A percentile compares a stretch with the other conserved stretches of the same genome.
These are phyloP conservation scores for Zaprionus davidi DNA, from an alignment of 1,140 invertebrate genomes.

Conservation along the genomic window DNA sequence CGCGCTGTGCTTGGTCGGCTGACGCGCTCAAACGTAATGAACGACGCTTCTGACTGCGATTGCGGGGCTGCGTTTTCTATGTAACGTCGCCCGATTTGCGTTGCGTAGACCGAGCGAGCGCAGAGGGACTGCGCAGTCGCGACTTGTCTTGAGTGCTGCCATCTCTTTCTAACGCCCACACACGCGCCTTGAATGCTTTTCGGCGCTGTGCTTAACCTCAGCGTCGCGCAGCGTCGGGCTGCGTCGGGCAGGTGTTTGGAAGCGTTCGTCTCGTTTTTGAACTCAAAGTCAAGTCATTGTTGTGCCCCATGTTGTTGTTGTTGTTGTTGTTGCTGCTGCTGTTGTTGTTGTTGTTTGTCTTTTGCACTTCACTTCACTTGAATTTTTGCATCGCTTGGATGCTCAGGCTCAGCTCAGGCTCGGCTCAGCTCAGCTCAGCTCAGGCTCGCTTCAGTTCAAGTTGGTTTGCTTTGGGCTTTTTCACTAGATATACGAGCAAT, in stretches of 20 bases:
- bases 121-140: constrained; percentile 23
- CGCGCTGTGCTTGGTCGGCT: constrained; percentile 73
- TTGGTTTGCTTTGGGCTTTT: constrained; percentile 44
- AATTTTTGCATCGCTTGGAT: constrained; percentile 78
- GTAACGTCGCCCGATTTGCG: constrained; percentile 27
- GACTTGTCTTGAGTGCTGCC: constrained; percentile 11
- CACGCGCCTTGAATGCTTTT: constrained; percentile 57
- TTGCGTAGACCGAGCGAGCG: constrained; percentile 9
- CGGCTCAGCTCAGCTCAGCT: constrained; percentile 40
- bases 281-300: constrained; percentile 64
- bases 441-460: constrained; percentile 56
- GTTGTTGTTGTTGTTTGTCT: constrained; percentile 71
- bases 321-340: constrained; percentile 44
- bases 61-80: constrained; percentile 1
- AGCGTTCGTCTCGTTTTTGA: constrained; percentile 60
- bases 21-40: constrained; percentile 78
- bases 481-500: neutral
- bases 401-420: constrained; percentile 33
- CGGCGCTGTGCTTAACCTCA: constrained; percentile 36
- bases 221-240: neutral
- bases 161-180: constrained; percentile 44
- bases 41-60: constrained; percentile 59
- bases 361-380: constrained; percentile 84
- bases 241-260: constrained; percentile 53
- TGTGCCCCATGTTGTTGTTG: constrained; percentile 39